Conservation (phyloP, 1,140 invertebrate genomes). For the Lepidurus packardi region DNA sequence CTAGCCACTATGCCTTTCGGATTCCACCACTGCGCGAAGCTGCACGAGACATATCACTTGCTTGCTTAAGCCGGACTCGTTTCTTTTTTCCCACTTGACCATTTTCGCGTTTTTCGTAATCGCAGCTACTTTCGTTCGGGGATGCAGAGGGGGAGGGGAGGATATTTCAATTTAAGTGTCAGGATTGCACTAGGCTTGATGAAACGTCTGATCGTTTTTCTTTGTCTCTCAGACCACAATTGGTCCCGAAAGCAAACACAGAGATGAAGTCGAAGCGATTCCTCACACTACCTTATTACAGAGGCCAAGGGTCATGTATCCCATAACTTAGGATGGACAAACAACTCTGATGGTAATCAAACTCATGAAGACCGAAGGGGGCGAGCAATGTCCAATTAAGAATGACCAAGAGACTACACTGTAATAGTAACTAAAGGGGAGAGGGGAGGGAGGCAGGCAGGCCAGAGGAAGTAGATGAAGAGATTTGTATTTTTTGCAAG, state of each 20-base stretch:
- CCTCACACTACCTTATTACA: not conserved
- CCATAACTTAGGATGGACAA: conserved; percentile 1
- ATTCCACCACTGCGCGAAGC: conserved; percentile 4
- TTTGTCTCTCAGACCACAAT: conserved; percentile 6
- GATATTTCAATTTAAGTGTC: not conserved
- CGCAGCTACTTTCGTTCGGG: not conserved
- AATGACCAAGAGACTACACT: not conserved
- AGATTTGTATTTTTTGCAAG: not conserved
- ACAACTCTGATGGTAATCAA: not conserved
- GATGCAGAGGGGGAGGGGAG: not conserved
- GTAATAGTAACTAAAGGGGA: not conserved
- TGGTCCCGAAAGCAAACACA: conserved; percentile 3
- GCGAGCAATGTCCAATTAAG: not conserved
- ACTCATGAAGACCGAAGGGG: not conserved
- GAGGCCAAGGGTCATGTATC: too few species aligned
- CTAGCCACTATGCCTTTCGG: not conserved
- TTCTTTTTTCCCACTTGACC: not conserved
- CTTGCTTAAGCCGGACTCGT: not conserved
- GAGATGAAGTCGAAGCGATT: not conserved
- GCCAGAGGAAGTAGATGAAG: conserved; percentile 21
- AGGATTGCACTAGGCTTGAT: not conserved
- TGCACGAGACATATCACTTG: conserved; percentile 14
- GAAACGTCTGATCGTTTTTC: not conserved
- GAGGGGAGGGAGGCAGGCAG: not conserved
- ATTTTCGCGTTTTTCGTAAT: not conserved